Conservation (phyloP, 2,888 invertebrate genomes). For the Caenorhabditis afra region DNA sequence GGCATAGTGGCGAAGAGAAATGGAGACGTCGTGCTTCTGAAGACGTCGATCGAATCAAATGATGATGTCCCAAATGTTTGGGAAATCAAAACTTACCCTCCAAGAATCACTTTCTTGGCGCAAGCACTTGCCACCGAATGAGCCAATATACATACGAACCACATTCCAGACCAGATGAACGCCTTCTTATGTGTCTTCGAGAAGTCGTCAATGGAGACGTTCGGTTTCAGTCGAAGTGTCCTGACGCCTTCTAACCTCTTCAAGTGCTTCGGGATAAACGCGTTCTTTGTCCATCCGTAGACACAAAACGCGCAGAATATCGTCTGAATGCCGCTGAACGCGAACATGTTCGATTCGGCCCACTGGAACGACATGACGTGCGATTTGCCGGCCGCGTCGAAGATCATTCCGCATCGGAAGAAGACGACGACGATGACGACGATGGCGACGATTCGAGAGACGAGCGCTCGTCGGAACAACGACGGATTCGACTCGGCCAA, state of each 20-base stretch:
- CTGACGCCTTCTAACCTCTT: conserved; percentile 14
- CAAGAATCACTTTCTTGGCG: conserved; percentile 8
- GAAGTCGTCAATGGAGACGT: conserved; percentile 6
- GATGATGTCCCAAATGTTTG: background rate
- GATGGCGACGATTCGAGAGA: background rate
- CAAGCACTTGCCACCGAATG: conserved; percentile 6
- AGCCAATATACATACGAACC: background rate
- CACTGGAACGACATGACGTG: conserved; percentile 15
- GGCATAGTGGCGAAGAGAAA: conserved; percentile 8
- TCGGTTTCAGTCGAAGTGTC: conserved; percentile 9
- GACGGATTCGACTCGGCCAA: background rate
- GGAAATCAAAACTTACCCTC: conserved; percentile 4
- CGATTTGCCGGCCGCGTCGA: conserved; percentile 1
- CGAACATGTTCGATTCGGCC: conserved; percentile 33
- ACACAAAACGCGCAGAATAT: conserved; percentile 22
- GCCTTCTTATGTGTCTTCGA: conserved; percentile 6
- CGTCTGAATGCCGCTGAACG: conserved; percentile 21
- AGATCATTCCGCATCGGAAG: conserved; percentile 16
- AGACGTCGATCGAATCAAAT: too few species aligned
- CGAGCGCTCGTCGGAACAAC: background rate
- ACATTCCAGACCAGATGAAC: conserved; percentile 1
- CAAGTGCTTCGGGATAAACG: conserved; percentile 17
- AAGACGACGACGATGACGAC: background rate
- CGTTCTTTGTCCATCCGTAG: conserved; percentile 18
- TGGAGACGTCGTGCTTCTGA: background rate